These are phyloP conservation scores for Phoebastria nigripes DNA, from an alignment of 2,797 vertebrate genomes.

Conservation along the genomic window DNA sequence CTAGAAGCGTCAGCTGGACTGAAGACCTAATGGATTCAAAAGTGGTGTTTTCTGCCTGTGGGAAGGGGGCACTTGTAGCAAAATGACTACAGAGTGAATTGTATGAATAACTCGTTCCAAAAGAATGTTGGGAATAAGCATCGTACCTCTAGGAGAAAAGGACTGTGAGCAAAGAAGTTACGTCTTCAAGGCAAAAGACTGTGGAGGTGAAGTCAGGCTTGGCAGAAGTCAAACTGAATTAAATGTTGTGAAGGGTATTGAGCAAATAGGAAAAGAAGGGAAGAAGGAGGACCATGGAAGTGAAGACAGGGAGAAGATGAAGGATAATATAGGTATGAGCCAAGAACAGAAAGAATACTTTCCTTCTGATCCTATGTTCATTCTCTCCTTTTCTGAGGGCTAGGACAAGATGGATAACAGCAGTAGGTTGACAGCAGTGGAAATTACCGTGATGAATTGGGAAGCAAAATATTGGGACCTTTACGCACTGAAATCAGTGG, in stretches of 20 bases:
- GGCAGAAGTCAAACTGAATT: background rate
- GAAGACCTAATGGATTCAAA: background rate
- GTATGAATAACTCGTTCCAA: background rate
- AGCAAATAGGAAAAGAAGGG: background rate
- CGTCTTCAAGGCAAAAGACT: background rate
- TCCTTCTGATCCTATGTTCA: background rate
- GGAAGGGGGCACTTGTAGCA: background rate
- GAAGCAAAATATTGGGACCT: background rate
- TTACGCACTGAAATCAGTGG: background rate
- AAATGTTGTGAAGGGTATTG: background rate
- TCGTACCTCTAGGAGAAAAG: background rate
- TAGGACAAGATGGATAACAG: background rate
- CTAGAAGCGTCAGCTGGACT: background rate
- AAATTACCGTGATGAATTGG: background rate
- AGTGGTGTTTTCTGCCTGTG: background rate
- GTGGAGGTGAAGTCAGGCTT: background rate
- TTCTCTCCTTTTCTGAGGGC: background rate
- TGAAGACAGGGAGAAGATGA: background rate
- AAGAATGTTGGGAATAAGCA: background rate
- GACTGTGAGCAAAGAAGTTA: background rate
- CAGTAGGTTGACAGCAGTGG: background rate
- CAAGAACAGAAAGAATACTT: background rate
- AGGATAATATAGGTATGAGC: background rate
- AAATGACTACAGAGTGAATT: background rate
- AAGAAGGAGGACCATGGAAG: background rate